Conservation (phyloP, 92 coral and sea anemone genomes). For the Muricea muricata region DNA sequence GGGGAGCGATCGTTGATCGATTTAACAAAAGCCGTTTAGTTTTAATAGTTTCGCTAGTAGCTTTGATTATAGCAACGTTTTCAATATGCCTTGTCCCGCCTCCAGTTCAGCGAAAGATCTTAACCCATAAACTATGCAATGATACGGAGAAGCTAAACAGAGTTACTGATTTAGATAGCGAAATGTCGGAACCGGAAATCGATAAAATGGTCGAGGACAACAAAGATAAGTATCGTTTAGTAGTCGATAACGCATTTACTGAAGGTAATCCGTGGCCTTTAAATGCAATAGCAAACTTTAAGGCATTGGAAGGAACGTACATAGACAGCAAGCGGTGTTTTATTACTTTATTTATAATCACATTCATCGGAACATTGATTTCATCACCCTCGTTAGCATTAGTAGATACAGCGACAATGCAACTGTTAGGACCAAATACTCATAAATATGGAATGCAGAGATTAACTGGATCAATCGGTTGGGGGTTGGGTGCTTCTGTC, state of each 20-base stretch:
- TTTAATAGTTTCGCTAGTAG: slow-evolving; percentile 84
- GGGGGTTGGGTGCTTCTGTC: slow-evolving; percentile 99
- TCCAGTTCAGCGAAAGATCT: slow-evolving; percentile 81
- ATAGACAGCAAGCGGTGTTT: slow-evolving; percentile 87
- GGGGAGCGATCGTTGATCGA: slow-evolving; percentile 99
- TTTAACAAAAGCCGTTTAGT: slow-evolving; percentile 96
- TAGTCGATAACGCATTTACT: slow-evolving; percentile 74
- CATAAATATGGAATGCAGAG: slow-evolving; percentile 99
- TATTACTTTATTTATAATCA: slow-evolving; percentile 84
- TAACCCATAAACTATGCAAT: slow-evolving; percentile 84
- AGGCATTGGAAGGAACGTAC: slow-evolving; percentile 61
- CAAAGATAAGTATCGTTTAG: slow-evolving; percentile 52
- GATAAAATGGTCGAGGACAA: slow-evolving; percentile 95
- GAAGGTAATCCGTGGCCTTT: slow-evolving; percentile 98
- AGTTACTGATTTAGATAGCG: slow-evolving; percentile 79
- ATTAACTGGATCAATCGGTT: slow-evolving; percentile 98
- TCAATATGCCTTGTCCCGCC: slow-evolving; percentile 86
- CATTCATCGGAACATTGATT: slow-evolving; percentile 90
- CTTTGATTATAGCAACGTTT: slow-evolving; percentile 87
- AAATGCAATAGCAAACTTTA: slow-evolving; percentile 72
- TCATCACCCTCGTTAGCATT: slow-evolving; percentile 96
- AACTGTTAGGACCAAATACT: slow-evolving; percentile 86
- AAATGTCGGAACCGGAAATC: slow-evolving; percentile 88
- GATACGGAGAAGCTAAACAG: slow-evolving; percentile 75
- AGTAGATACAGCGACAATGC: slow-evolving; percentile 97